Conservation (phyloP, 1,140 invertebrate species). For the Drosophila cardini region DNA sequence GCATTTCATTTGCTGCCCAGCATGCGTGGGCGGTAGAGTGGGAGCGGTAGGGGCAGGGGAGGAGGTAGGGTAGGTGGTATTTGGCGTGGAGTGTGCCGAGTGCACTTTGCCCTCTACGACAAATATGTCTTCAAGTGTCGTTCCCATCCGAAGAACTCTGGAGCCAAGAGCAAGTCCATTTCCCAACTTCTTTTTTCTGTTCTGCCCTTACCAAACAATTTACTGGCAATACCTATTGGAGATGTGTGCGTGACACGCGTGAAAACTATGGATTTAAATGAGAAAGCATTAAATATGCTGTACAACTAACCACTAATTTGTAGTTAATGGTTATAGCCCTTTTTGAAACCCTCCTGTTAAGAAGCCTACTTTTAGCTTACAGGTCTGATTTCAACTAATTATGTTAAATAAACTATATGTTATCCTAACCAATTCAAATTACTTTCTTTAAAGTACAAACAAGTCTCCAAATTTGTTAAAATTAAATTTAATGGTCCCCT, state of each 20-base stretch:
- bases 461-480: too few relatives aligned
- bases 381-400: too few relatives aligned
- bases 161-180: conserved; percentile 18
- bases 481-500: neutral
- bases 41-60: conserved; percentile 10
- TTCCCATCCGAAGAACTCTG: conserved; percentile 20
- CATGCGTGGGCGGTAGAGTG: neutral
- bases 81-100: too few relatives aligned
- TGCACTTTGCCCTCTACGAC: conserved; percentile 63
- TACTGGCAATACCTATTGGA: neutral
- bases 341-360: too few relatives aligned
- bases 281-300: neutral
- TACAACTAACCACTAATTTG: too few relatives aligned
- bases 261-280: neutral
- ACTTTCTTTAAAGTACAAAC: too few relatives aligned
- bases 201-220: neutral
- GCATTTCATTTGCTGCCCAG: conserved; percentile 73
- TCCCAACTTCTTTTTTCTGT: neutral
- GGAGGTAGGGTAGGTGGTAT: conserved; percentile 20
- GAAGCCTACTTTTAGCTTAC: too few relatives aligned
- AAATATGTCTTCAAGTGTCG: conserved; percentile 72
- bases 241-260: conserved; percentile 4
- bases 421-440: too few relatives aligned
- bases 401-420: too few relatives aligned
- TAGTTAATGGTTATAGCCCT: too few relatives aligned